Percentiles rank a stretch among this genome's conserved stretches.
Conservation (phyloP, 2,797 vertebrate genomes). For the Melanogrammus aeglefinus region DNA sequence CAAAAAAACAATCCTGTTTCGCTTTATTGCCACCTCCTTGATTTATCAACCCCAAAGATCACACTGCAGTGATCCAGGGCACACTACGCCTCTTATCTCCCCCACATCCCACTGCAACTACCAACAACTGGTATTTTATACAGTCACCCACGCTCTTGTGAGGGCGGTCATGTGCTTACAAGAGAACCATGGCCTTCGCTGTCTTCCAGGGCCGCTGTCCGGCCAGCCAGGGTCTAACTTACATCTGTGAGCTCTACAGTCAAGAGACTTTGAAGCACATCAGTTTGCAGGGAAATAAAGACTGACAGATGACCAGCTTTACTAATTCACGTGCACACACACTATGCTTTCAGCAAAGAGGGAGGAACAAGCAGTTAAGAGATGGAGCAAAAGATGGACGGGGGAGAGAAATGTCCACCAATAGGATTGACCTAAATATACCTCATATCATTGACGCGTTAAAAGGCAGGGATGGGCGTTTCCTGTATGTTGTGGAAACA, state of each 20-base stretch:
- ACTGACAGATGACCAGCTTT: conserved; percentile 69
- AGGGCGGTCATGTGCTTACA: conserved; percentile 62
- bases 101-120: conserved; percentile 7
- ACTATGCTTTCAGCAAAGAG: conserved; percentile 72
- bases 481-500: conserved; percentile 91
- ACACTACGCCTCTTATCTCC: too few species aligned
- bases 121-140: too few species aligned
- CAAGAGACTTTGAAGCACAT: conserved; percentile 72
- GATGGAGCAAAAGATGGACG: conserved; percentile 16
- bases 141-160: conserved; percentile 33
- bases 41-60: too few species aligned
- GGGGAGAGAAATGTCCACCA: conserved; percentile 27
- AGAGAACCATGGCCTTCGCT: conserved; percentile 64
- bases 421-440: conserved; percentile 81
- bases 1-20: too few species aligned
- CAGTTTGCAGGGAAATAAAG: conserved; percentile 72
- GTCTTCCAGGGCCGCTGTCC: conserved; percentile 75
- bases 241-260: conserved; percentile 66
- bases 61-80: too few species aligned
- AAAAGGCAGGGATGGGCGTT: conserved; percentile 78
- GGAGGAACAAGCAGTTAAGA: conserved; percentile 17
- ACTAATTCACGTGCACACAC: conserved; percentile 44
- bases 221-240: conserved; percentile 71
- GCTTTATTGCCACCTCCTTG: too few species aligned
- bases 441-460: conserved; percentile 82